phyloP scores from a whole-genome alignment of 1,140 invertebrate species.

The Drosophila guanche region DNA sequence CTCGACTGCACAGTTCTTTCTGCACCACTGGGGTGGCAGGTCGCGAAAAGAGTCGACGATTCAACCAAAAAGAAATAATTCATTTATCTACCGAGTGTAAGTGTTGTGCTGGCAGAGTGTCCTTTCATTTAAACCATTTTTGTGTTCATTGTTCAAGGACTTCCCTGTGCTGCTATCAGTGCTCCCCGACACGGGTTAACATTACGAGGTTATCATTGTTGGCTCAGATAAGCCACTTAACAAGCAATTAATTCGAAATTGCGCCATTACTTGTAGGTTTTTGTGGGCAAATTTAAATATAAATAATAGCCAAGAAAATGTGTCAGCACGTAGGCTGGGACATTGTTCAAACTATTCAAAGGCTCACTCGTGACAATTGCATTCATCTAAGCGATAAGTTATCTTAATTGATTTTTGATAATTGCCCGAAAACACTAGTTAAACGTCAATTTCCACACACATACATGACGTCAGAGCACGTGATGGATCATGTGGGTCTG shows the following conservation, averaged over 20 bases:
- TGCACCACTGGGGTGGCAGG: slow-evolving; percentile 66
- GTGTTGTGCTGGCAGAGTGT: slow-evolving; percentile 5
- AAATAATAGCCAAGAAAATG: too few species aligned
- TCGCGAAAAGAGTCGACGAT: slow-evolving; percentile 43
- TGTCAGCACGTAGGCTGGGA: slow-evolving; percentile 1
- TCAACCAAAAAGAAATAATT: not conserved
- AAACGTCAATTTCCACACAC: slow-evolving; percentile 48
- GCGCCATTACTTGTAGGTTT: too few species aligned
- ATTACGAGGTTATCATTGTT: slow-evolving; percentile 54
- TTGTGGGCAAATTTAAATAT: too few species aligned
- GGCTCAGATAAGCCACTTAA: slow-evolving; percentile 40
- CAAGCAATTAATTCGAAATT: slow-evolving; percentile 52
- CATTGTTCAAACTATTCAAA: slow-evolving; percentile 20
- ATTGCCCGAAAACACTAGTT: slow-evolving; percentile 44
- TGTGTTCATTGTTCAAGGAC: not conserved
- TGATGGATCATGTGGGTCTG: slow-evolving; percentile 71
- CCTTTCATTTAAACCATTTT: slow-evolving; percentile 13
- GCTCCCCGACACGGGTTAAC: slow-evolving; percentile 33
- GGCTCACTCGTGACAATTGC: slow-evolving; percentile 53
- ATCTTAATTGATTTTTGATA: slow-evolving; percentile 77
- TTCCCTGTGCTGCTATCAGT: not conserved
- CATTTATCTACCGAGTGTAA: slow-evolving; percentile 24
- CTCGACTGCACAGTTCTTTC: slow-evolving; percentile 62
- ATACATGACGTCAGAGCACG: slow-evolving; percentile 78
- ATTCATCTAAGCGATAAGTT: slow-evolving; percentile 59